Conservation (phyloP, 2,888 invertebrate genomes). For the Trichopoda pennipes region DNA sequence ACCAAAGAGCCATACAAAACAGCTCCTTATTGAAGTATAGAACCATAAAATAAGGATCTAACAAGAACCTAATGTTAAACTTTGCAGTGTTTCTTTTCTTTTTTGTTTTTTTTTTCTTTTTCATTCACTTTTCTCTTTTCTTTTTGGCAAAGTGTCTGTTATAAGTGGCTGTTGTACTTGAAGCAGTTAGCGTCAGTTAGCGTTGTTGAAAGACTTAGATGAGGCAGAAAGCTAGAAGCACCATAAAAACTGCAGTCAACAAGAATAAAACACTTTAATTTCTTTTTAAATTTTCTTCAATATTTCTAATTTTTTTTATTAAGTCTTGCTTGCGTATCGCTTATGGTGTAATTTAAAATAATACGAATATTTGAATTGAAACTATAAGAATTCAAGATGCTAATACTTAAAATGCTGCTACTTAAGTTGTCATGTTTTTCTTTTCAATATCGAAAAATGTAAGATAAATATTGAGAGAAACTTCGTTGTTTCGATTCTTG, state of each 20-base stretch:
- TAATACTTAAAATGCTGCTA: conserved; percentile 1
- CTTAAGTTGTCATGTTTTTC: neutral
- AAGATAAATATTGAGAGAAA: neutral
- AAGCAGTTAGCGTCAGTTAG: conserved; percentile 55
- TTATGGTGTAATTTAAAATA: conserved; percentile 31
- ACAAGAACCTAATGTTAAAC: conserved; percentile 35
- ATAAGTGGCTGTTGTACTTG: conserved; percentile 52
- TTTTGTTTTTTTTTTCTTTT: conserved; percentile 2
- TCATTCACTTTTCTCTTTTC: neutral
- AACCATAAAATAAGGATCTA: conserved; percentile 34
- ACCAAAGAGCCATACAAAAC: conserved; percentile 24
- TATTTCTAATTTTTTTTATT: neutral
- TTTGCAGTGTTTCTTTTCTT: neutral
- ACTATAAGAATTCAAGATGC: neutral
- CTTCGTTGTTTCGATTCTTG: neutral
- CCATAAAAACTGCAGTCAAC: neutral
- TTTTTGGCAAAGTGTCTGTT: conserved; percentile 54
- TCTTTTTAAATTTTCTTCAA: conserved; percentile 4
- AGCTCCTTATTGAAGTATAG: conserved; percentile 21
- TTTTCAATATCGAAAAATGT: neutral
- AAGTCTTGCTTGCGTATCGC: neutral
- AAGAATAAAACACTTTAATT: neutral
- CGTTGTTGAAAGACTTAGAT: conserved; percentile 43
- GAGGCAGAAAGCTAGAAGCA: conserved; percentile 47
- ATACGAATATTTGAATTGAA: conserved; percentile 22